Conservation (phyloP, 2,797 vertebrate species). For the Xenopus petersii region DNA sequence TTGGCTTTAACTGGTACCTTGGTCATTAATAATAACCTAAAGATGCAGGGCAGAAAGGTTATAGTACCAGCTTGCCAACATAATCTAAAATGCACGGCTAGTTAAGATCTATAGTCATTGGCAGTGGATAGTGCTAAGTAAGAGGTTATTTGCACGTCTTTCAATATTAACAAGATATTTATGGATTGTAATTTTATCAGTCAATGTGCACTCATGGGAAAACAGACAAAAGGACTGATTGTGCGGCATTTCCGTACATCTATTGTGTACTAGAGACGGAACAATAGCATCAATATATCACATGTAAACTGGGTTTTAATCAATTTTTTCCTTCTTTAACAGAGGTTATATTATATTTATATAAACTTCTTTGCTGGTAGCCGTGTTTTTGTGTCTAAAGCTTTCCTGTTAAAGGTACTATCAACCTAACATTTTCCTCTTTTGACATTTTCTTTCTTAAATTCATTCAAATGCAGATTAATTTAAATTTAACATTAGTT, state of each 20-base stretch:
- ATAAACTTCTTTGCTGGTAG: too few species aligned
- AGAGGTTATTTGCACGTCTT: conserved; percentile 74
- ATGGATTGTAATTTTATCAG: conserved; percentile 81
- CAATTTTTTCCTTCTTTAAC: too few species aligned
- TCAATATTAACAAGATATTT: conserved; percentile 85
- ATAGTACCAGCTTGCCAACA: conserved; percentile 68
- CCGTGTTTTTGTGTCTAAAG: too few species aligned
- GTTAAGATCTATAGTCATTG: conserved; percentile 53
- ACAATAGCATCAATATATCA: too few species aligned
- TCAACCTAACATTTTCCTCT: too few species aligned
- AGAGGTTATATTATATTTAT: too few species aligned
- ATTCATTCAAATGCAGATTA: too few species aligned
- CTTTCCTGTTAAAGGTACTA: too few species aligned
- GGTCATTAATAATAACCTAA: conserved; percentile 95
- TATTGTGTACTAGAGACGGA: too few species aligned
- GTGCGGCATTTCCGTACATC: neutral
- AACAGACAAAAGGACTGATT: conserved; percentile 59
- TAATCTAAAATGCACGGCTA: conserved; percentile 65
- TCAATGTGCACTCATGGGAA: conserved; percentile 69
- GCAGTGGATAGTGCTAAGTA: conserved; percentile 60
- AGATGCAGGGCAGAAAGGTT: conserved; percentile 88
- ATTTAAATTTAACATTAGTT: too few species aligned
- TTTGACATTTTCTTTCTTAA: too few species aligned
- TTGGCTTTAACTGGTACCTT: conserved; percentile 97
- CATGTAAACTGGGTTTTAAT: too few species aligned